Evolutionary conservation across 2,113 vertebrate species (phyloP).

Genomic region (Pituophis catenifer): DNA sequence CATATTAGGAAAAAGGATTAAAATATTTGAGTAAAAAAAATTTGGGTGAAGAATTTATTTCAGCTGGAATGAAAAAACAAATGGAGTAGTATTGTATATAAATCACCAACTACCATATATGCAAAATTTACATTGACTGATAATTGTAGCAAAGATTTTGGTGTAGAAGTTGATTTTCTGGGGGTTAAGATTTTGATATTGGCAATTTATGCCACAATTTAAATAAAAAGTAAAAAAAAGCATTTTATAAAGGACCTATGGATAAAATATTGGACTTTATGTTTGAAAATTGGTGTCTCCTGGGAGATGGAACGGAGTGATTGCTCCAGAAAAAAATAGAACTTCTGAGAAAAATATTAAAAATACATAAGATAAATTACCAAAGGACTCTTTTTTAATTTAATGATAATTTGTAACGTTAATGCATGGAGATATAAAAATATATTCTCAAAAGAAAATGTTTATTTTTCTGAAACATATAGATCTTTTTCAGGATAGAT

Average conservation of each 20-base stretch:
- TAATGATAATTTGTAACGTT: background rate
- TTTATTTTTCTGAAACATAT: background rate
- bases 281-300: background rate
- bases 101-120: background rate
- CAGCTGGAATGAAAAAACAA: background rate
- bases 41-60: background rate
- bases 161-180: background rate
- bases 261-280: background rate
- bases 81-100: background rate
- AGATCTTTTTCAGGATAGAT: background rate
- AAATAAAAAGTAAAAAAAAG: background rate
- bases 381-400: background rate
- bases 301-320: background rate
- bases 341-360: background rate
- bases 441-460: background rate
- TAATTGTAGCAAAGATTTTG: background rate
- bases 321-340: background rate
- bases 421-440: background rate
- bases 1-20: background rate
- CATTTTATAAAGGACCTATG: background rate
- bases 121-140: background rate
- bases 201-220: background rate
- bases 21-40: background rate
- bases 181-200: background rate
- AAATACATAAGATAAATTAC: background rate